Base-by-base conservation (phyloP, 2,113 vertebrate species). In the Triplophysa siluroides region DNA sequence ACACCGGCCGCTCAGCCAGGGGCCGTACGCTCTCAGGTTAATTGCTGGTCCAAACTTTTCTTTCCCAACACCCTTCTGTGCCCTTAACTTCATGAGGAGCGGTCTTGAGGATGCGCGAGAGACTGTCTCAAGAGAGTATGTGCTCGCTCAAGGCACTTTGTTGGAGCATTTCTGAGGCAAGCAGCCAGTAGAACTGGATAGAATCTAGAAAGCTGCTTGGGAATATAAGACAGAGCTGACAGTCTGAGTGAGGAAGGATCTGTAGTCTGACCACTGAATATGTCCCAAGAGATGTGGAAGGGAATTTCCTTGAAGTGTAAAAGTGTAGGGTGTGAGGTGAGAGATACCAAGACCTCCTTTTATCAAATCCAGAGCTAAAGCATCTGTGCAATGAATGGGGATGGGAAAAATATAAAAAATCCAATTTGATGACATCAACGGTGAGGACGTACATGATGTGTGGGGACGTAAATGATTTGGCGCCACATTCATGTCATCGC, bases 1-100 rank as follows among this genome's bases (percentile, higher is more conserved):
- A 10, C 60, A 69, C 68, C 78, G 65, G 43, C 33, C 68, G 79
- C 83, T 76, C 69, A 76, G 66, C 79, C 84, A 83, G 61, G 50
- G 54, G 70, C 80, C 74, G 74, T 82, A 84, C 68, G 76, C 86
- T 80, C 78, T 85, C 78, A 83, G 87, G 83, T 86, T 86, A 86
- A 89, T 83, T 78, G 80, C 70, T 56, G 14, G 83, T 82, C 64
- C 26, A 50, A 79, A 68, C 83, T 82, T 82, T 80, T 84, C 70
- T 78, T 66, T 73, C 76, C 72, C 81, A 75, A 10, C 71, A 67
- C 56, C 84, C 9, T 61, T 52, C 33, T 29, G 7, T 9, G 8
- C n/a, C 54, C 9, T 58, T 58, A 58, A 58, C 54, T 47, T 45
- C 38, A 26, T n/a, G 19, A 14, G 26, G 63, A 23, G 3, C 18